Evolutionary conservation across 1,140 invertebrate species (phyloP), one percentile per base, ranked within the genome.

Genomic region (Eurosta solidaginis): DNA sequence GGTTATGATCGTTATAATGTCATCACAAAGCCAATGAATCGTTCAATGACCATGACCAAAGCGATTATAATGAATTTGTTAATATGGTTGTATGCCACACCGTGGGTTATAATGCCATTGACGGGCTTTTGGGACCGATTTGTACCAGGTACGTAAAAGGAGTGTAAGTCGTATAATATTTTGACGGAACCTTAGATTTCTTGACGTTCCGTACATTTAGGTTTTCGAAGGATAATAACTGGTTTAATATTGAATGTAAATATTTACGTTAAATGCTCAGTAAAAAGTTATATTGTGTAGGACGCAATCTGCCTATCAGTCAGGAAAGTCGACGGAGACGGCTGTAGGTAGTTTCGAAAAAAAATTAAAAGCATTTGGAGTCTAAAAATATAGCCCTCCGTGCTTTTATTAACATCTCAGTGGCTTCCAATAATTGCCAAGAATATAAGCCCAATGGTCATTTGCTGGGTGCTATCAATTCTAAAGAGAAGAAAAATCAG

Each of bases 121-220:
- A 90, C 95, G 40, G 92, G 93, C 79, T 90, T 95, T 14, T 96
- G 94, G 94, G 94, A 94, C 54, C 89, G 94, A 82, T 96, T 92
- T 84, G 94, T 93, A 36, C 94, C 95, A 84, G 93, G 74, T 75
- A 75, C n/a, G 74, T 75, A 17, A 22, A 22, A 4, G 29, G 27
- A 17, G 3, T 33, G 14, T 7, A 36, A 59, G n/a, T 9, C n/a
- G 7, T 12, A 9, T 9, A 17, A 47, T 12, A 47, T 33, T 4
- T 33, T 25, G 29, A 29, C n/a, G 29, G n/a, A 59, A 59, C 54
- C 27, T 6, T 29, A 5, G 29, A 59, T 33, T 59, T 4, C 14
- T 36, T 59, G 14, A 36, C 33, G 25, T 1, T 3, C 29, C 17
- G 22, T 27, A 54, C 20, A n/a, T n/a, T n/a, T 22, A 29, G 20